Percentiles rank a stretch among this genome's conserved stretches.
Evolutionary conservation across 2,797 vertebrate species (phyloP).

Genomic region (Gouania willdenowi): DNA sequence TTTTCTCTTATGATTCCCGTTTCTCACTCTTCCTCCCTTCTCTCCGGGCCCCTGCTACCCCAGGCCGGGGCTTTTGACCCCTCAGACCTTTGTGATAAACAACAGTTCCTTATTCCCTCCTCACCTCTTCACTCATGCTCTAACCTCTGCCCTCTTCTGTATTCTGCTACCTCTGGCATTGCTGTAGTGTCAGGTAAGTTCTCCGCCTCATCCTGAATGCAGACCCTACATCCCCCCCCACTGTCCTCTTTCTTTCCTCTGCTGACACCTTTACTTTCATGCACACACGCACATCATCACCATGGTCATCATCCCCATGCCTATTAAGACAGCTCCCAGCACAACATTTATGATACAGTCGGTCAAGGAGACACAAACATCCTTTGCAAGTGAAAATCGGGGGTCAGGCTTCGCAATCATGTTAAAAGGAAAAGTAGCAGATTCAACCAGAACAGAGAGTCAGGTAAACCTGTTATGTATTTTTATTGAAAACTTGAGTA

Average conservation of each 20-base stretch:
- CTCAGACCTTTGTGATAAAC: constrained; percentile 94
- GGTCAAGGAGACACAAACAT: too few species aligned
- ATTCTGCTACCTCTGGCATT: constrained; percentile 98
- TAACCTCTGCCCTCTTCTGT: constrained; percentile 99
- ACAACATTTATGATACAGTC: too few species aligned
- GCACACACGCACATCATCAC: constrained; percentile 12
- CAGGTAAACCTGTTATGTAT: too few species aligned
- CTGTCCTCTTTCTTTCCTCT: constrained; percentile 14
- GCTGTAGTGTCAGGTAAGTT: constrained; percentile 99
- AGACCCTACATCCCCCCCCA: constrained; percentile 50
- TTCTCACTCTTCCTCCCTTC: constrained; percentile 22
- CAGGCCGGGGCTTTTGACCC: constrained; percentile 75
- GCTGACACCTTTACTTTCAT: constrained; percentile 27
- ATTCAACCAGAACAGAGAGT: too few species aligned
- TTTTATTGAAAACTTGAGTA: too few species aligned
- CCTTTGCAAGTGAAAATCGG: too few species aligned
- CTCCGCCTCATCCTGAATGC: constrained; percentile 71
- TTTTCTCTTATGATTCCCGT: constrained; percentile 34
- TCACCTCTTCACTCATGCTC: constrained; percentile 85
- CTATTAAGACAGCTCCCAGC: too few species aligned
- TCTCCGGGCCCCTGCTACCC: constrained; percentile 51
- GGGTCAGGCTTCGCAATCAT: too few species aligned
- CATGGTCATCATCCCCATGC: constrained; percentile 53
- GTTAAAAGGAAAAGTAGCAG: too few species aligned
- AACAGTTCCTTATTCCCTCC: constrained; percentile 81